phyloP scores from a whole-genome alignment of 2,888 invertebrate species.

The Apamea anceps region DNA sequence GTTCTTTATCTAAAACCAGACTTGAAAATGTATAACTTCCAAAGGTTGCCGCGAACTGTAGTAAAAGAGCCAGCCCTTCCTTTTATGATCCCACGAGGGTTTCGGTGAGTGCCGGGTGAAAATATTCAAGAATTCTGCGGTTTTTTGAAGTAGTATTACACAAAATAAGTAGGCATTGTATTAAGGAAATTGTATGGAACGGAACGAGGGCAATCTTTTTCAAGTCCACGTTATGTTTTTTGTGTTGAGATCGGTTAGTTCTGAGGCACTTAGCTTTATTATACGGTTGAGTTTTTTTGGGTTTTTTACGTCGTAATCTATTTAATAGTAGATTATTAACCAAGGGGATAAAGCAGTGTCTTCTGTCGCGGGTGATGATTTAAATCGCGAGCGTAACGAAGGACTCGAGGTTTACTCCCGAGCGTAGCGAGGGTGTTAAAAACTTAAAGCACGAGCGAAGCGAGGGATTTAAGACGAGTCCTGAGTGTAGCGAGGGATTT shows the following conservation, averaged over 20 bases:
- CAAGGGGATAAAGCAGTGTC: no score
- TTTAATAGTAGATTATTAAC: no score
- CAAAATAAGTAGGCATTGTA: conserved; percentile 65
- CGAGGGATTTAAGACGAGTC: no score
- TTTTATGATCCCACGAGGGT: conserved; percentile 74
- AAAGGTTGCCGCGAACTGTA: conserved; percentile 69
- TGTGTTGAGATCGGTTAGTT: conserved; percentile 53
- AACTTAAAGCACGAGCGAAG: no score
- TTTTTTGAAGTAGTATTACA: conserved; percentile 70
- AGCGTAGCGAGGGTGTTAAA: no score
- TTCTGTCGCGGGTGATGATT: no score
- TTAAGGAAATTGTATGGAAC: conserved; percentile 58
- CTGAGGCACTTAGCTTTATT: conserved; percentile 53
- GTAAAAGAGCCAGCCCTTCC: conserved; percentile 71
- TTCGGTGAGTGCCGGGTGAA: conserved; percentile 70
- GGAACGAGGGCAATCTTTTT: conserved; percentile 58
- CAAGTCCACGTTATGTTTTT: conserved; percentile 43
- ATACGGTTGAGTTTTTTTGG: conserved; percentile 24
- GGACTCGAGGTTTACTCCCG: no score
- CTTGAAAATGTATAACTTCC: conserved; percentile 70
- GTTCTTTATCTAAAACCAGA: conserved; percentile 67
- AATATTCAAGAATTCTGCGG: conserved; percentile 74
- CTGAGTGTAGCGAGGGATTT: no score
- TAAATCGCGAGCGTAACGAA: no score
- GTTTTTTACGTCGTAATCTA: conserved; percentile 4